phyloP scores from a whole-genome alignment of 1,140 invertebrate genomes.

The Sminthurides bifidus region DNA sequence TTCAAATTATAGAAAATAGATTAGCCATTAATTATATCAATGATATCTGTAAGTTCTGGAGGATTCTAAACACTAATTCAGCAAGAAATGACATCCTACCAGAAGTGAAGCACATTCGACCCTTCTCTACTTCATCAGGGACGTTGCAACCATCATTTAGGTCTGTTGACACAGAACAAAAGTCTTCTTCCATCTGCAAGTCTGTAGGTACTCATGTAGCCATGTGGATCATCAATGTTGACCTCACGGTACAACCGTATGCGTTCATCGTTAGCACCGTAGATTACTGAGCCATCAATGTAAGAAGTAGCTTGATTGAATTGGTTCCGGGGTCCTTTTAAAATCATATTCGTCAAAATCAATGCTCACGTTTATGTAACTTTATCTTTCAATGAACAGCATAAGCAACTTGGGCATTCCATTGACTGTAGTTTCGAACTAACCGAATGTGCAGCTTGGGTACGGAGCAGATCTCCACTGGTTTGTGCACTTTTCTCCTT shows the following conservation, averaged over 20 bases:
- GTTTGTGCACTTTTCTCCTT: slow-evolving; percentile 5
- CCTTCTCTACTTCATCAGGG: slow-evolving; percentile 45
- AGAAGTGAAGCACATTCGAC: slow-evolving; percentile 19
- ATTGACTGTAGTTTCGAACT: not conserved
- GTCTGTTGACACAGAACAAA: slow-evolving; percentile 55
- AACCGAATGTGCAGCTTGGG: slow-evolving; percentile 3
- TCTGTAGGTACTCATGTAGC: slow-evolving; percentile 50
- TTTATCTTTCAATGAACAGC: too few relatives aligned
- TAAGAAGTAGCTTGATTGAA: slow-evolving; percentile 57
- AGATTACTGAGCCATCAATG: slow-evolving; percentile 81
- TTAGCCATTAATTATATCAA: not conserved
- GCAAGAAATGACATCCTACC: slow-evolving; percentile 15
- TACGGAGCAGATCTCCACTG: not conserved
- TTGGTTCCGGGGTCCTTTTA: slow-evolving; percentile 11
- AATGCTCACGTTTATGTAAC: too few relatives aligned
- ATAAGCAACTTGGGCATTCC: too few relatives aligned
- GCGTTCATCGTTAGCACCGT: slow-evolving; percentile 66
- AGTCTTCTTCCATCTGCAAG: slow-evolving; percentile 51
- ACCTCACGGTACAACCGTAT: slow-evolving; percentile 43
- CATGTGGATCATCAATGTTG: slow-evolving; percentile 40
- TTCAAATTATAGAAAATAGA: slow-evolving; percentile 14
- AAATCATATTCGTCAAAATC: not conserved
- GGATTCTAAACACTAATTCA: too few relatives aligned
- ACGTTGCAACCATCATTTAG: slow-evolving; percentile 62
- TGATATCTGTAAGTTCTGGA: too few relatives aligned